Conservation (phyloP, 2,797 vertebrate species). For the Furcifer pardalis region DNA sequence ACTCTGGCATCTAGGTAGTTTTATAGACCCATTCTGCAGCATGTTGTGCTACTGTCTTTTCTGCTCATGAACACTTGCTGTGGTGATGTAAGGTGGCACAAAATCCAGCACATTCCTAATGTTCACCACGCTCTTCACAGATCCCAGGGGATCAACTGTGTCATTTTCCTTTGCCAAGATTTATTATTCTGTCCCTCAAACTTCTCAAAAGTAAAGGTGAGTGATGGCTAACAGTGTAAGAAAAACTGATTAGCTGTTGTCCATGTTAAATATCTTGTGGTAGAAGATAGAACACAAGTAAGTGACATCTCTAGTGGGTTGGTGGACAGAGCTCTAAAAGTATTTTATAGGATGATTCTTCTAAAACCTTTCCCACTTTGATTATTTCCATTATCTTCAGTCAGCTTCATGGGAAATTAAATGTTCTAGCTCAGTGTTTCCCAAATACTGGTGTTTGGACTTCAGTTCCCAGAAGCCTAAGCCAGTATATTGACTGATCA, state of each 20-base stretch:
- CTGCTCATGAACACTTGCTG: background rate
- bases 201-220: background rate
- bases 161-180: background rate
- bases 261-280: accelerated
- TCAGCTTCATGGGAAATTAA: background rate
- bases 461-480: no score
- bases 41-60: background rate
- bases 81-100: background rate
- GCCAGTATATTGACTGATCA: no score
- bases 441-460: no score
- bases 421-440: background rate
- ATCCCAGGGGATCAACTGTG: background rate
- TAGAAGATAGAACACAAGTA: background rate
- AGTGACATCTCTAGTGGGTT: background rate
- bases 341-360: background rate
- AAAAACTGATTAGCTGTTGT: background rate
- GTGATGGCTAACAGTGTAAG: background rate
- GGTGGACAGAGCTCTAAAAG: background rate
- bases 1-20: background rate
- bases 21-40: background rate
- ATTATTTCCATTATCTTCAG: background rate
- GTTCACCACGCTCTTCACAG: background rate
- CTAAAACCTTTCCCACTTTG: background rate
- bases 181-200: background rate
- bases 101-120: no score